phyloP scores from a whole-genome alignment of 2,888 invertebrate genomes.

The Brenthis ino region DNA sequence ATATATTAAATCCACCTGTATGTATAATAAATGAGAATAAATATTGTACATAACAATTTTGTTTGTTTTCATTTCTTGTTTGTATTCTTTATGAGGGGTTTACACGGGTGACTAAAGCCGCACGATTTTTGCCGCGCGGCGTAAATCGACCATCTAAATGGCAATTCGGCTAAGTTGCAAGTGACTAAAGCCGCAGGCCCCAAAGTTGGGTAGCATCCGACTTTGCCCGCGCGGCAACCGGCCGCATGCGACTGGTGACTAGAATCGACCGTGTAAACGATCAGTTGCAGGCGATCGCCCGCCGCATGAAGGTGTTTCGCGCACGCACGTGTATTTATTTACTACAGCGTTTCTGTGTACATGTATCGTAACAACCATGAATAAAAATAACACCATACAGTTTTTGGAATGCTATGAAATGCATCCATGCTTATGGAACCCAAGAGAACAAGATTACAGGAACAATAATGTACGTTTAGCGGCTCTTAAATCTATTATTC shows the following conservation, averaged over 20 bases:
- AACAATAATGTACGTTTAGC: conserved; percentile 45
- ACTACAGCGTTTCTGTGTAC: conserved; percentile 28
- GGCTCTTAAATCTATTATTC: conserved; percentile 37
- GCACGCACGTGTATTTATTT: neutral
- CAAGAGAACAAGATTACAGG: conserved; percentile 47
- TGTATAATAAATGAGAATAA: too few relatives aligned
- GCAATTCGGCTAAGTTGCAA: conserved; percentile 49
- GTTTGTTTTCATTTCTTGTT: too few relatives aligned
- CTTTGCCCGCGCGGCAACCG: conserved; percentile 50
- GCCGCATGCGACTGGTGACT: conserved; percentile 49
- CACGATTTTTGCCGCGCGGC: conserved; percentile 42
- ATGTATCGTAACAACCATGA: conserved; percentile 42
- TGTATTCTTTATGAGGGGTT: conserved; percentile 16
- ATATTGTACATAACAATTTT: too few relatives aligned
- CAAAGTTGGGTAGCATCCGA: conserved; percentile 54
- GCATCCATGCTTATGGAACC: conserved; percentile 41
- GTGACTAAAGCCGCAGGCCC: conserved; percentile 44
- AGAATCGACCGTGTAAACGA: conserved; percentile 37
- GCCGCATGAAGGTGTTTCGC: conserved; percentile 33
- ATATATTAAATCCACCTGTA: too few relatives aligned
- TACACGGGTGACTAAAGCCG: conserved; percentile 44
- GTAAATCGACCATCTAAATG: conserved; percentile 48
- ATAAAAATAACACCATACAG: conserved; percentile 42
- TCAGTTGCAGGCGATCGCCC: conserved; percentile 39
- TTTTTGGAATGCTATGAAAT: conserved; percentile 45